phyloP scores from a whole-genome alignment of 2,797 vertebrate species.

The Myiotriccus ornatus region DNA sequence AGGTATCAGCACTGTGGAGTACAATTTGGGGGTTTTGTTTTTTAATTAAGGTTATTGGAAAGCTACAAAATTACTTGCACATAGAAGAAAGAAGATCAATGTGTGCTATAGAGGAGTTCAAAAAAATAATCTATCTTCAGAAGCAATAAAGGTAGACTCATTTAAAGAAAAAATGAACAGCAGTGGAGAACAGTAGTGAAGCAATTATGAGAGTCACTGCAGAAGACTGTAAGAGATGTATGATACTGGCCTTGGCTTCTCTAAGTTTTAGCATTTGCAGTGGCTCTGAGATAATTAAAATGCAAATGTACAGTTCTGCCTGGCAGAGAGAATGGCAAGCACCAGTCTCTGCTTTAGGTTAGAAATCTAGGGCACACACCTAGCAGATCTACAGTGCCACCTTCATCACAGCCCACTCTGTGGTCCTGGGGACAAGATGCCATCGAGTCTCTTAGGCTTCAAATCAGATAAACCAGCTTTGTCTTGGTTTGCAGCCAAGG shows the following conservation, averaged over 20 bases:
- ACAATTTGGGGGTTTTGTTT: background rate
- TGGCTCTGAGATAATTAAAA: background rate
- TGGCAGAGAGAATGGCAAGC: background rate
- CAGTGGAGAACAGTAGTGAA: background rate
- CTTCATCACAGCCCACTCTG: accelerated
- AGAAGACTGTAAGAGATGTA: background rate
- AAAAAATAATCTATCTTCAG: background rate
- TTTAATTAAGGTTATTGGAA: constrained; percentile 1
- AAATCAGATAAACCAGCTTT: background rate
- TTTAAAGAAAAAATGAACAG: background rate
- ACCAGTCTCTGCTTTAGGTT: background rate
- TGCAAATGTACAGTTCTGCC: background rate
- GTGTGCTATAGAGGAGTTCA: background rate
- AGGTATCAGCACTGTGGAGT: background rate
- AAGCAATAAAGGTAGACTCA: background rate
- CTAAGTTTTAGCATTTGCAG: background rate
- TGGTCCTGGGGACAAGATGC: accelerated
- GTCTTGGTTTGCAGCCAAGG: background rate
- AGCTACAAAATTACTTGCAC: background rate
- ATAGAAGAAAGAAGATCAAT: background rate
- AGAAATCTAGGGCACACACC: accelerated
- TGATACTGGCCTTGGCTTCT: background rate
- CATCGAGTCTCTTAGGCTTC: background rate
- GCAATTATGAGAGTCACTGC: background rate
- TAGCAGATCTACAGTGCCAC: background rate